A percentile compares a stretch with the other conserved stretches of the same genome.
Conservation (phyloP, 1,140 invertebrate species). For the Mactra quadrangularis region DNA sequence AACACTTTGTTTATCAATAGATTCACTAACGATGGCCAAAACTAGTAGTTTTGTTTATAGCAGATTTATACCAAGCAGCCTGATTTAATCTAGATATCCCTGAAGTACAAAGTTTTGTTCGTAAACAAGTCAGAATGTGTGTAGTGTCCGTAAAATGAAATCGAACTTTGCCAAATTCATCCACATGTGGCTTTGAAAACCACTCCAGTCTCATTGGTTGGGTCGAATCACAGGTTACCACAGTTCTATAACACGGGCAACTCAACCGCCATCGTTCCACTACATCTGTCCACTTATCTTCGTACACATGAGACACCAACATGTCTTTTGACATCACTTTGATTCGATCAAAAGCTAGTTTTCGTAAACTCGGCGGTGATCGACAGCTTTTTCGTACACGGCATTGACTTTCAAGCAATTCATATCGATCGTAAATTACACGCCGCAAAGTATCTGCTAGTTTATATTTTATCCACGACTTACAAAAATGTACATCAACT, state of each 20-base stretch:
- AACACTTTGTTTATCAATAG: constrained; percentile 48
- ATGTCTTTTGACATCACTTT: constrained; percentile 18
- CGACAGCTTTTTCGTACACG: too few relatives aligned
- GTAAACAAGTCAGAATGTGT: constrained; percentile 8
- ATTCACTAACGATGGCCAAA: constrained; percentile 39
- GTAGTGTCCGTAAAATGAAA: constrained; percentile 28
- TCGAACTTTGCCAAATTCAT: neutral
- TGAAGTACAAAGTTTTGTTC: constrained; percentile 28
- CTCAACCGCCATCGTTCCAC: neutral
- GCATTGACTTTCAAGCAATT: too few relatives aligned
- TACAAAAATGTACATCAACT: too few relatives aligned
- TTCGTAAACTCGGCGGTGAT: too few relatives aligned
- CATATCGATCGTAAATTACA: too few relatives aligned
- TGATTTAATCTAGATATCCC: constrained; percentile 33
- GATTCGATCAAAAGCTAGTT: too few relatives aligned
- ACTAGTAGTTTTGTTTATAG: neutral
- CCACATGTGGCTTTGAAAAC: constrained; percentile 4
- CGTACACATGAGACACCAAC: neutral
- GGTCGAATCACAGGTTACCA: too few relatives aligned
- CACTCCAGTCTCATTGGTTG: neutral
- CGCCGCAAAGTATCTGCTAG: too few relatives aligned
- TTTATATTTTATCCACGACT: too few relatives aligned
- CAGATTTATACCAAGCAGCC: constrained; percentile 28
- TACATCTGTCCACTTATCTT: constrained; percentile 16
- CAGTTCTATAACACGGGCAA: too few relatives aligned